These are phyloP conservation scores for Aquatica leii DNA, from an alignment of 2,888 invertebrate species.

Conservation along the genomic window DNA sequence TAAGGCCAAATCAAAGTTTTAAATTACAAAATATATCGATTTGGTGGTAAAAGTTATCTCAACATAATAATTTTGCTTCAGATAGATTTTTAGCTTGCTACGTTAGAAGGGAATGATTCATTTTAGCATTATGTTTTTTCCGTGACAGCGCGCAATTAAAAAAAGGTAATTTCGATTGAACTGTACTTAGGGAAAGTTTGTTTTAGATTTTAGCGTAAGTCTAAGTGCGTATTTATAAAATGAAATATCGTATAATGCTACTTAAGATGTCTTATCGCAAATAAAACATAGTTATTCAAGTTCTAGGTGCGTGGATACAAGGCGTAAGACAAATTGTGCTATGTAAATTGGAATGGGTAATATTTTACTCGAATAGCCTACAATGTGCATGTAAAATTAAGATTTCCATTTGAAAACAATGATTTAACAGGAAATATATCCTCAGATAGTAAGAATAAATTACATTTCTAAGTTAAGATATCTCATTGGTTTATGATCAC, in stretches of 20 bases:
- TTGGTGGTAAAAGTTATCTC: too few relatives aligned
- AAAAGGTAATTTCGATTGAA: conserved; percentile 14
- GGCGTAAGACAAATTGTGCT: conserved; percentile 42
- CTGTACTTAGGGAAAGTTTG: conserved; percentile 5
- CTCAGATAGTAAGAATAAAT: conserved; percentile 14
- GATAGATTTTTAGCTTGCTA: too few relatives aligned
- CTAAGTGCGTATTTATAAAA: conserved; percentile 24
- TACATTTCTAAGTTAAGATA: not conserved
- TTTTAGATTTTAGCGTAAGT: conserved; percentile 19
- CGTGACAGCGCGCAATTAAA: conserved; percentile 15
- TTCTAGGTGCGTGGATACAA: conserved; percentile 41
- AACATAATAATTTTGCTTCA: too few relatives aligned
- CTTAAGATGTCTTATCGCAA: conserved; percentile 38
- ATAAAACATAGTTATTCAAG: conserved; percentile 39
- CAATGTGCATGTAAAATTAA: conserved; percentile 40
- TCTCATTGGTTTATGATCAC: conserved; percentile 12
- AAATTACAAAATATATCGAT: too few relatives aligned
- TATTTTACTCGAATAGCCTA: conserved; percentile 39
- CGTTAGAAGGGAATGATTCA: not conserved
- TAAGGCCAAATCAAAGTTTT: too few relatives aligned
- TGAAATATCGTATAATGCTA: conserved; percentile 21
- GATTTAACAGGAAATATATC: conserved; percentile 28
- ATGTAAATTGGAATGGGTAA: conserved; percentile 43
- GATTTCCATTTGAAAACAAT: conserved; percentile 39
- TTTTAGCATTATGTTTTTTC: conserved; percentile 9